These are phyloP conservation scores for Eupithecia subfuscata DNA, from an alignment of 2,888 invertebrate genomes.

Conservation along the genomic window DNA sequence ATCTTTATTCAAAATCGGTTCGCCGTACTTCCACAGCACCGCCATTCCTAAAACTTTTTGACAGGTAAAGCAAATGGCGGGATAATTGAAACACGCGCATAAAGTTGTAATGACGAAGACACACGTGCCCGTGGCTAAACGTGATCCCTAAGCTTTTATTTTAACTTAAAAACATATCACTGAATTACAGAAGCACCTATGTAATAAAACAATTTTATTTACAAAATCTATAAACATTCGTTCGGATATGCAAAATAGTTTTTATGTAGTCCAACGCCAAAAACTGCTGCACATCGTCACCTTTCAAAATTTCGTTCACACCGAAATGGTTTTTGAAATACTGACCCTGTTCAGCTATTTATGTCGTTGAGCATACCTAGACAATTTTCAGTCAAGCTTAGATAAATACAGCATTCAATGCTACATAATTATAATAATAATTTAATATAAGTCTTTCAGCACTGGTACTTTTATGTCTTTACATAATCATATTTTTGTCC, in stretches of 20 bases:
- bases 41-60: too few relatives aligned
- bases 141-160: not conserved
- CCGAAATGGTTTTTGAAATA: not conserved
- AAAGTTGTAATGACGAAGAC: not conserved
- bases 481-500: not conserved
- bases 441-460: constrained; percentile 3
- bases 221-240: not conserved
- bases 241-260: not conserved
- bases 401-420: constrained; percentile 39
- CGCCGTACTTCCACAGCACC: too few relatives aligned
- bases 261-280: not conserved
- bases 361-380: not conserved
- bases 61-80: too few relatives aligned
- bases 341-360: not conserved
- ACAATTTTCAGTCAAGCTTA: constrained; percentile 39
- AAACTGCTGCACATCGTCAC: not conserved
- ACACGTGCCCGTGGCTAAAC: not conserved
- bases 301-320: not conserved
- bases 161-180: not conserved
- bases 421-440: constrained; percentile 18
- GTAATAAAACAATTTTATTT: not conserved
- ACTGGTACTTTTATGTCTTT: not conserved
- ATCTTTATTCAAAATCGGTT: too few relatives aligned
- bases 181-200: not conserved
- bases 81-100: not conserved